Evolutionary conservation across 53 echinoderm and acorn worm species (phyloP).

Genomic region (Holothuria leucospilota): DNA sequence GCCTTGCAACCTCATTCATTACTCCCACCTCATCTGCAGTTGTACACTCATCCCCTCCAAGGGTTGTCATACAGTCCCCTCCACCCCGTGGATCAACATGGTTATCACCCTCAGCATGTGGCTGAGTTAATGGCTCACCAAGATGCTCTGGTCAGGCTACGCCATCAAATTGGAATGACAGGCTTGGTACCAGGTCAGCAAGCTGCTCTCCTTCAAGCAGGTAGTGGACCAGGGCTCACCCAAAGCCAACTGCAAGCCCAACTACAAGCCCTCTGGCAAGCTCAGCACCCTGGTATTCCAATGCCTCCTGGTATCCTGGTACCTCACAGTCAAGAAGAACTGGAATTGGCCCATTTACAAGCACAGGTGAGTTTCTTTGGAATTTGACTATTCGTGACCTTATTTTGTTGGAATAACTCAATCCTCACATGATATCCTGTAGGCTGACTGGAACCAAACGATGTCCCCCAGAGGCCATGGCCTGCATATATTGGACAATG

Average conservation of each 20-base stretch:
- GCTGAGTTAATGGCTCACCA: slow-evolving; percentile 77
- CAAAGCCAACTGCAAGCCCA: slow-evolving; percentile 25
- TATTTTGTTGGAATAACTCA: too few species aligned
- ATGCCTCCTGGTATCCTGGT: slow-evolving; percentile 56
- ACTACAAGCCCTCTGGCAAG: slow-evolving; percentile 33
- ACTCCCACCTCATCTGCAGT: slow-evolving; percentile 78
- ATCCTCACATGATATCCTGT: too few species aligned
- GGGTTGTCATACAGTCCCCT: slow-evolving; percentile 20
- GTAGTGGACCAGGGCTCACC: neutral
- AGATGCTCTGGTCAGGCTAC: slow-evolving; percentile 72
- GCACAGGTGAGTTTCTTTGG: slow-evolving; percentile 39
- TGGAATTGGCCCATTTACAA: slow-evolving; percentile 66
- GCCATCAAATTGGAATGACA: slow-evolving; percentile 55
- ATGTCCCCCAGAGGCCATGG: too few species aligned
- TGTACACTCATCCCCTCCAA: slow-evolving; percentile 53
- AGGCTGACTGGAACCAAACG: too few species aligned
- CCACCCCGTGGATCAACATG: slow-evolving; percentile 48
- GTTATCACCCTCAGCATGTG: slow-evolving; percentile 71
- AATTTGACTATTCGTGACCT: too few species aligned
- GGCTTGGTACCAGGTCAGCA: slow-evolving; percentile 27
- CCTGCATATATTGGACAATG: too few species aligned
- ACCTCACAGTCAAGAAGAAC: slow-evolving; percentile 76
- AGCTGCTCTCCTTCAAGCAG: slow-evolving; percentile 17
- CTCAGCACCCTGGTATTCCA: slow-evolving; percentile 30
- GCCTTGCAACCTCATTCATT: slow-evolving; percentile 60